Conservation (phyloP, 1,140 invertebrate species). For the Copidosoma floridanum region DNA sequence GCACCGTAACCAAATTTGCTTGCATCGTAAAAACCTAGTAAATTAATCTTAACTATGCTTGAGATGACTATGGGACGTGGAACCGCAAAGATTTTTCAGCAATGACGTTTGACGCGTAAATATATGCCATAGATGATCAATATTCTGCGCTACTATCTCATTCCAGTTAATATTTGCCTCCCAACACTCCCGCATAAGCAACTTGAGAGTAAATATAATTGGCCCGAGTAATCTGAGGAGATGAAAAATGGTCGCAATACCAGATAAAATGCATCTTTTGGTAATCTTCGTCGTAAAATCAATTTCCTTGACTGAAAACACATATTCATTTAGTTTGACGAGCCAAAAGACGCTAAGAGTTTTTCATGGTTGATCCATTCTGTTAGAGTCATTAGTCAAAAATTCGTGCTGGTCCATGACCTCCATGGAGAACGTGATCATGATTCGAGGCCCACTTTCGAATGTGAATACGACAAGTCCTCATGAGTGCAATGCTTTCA, state of each 20-base stretch:
- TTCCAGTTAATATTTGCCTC: constrained; percentile 1
- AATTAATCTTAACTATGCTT: neutral
- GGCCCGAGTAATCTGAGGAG: constrained; percentile 14
- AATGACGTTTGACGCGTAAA: constrained; percentile 1
- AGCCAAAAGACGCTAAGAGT: constrained; percentile 14
- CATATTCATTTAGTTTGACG: neutral
- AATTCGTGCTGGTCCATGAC: neutral
- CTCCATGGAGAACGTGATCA: neutral
- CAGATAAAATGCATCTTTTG: constrained; percentile 16
- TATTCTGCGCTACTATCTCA: constrained; percentile 5
- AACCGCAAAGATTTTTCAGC: constrained; percentile 1
- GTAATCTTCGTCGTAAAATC: neutral
- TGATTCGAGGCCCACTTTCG: neutral
- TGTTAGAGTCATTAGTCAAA: neutral
- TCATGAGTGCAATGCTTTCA: neutral
- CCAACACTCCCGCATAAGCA: constrained; percentile 13
- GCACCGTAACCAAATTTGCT: constrained; percentile 14
- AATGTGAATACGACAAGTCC: too few relatives aligned
- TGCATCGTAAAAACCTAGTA: constrained; percentile 27
- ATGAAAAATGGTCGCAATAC: constrained; percentile 19
- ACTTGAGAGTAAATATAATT: constrained; percentile 13
- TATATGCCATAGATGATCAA: constrained; percentile 3
- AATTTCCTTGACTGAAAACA: neutral
- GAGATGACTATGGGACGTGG: neutral
- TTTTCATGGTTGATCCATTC: neutral